Base-by-base conservation (phyloP, 2,797 vertebrate species). In the Staurois parvus region DNA sequence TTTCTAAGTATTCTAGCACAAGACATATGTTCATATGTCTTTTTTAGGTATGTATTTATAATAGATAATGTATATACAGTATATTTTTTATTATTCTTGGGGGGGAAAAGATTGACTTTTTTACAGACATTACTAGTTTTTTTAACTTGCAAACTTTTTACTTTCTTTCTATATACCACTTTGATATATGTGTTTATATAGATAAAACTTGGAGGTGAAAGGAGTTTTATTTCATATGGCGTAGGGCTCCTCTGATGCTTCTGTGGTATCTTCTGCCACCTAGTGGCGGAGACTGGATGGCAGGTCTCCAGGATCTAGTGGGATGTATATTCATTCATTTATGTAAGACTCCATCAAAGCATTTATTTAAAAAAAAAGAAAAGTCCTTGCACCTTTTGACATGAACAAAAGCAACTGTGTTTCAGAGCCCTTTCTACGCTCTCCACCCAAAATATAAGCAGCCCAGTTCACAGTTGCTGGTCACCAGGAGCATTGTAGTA, bases 191-290 rank as follows among this genome's bases (percentile, higher is more conserved):
- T 28, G 29, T 11, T 62, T 40, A 42, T 45, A 73, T 74, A 42
- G 26, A 67, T 4, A 32, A 17, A 26, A 37, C 3, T 7, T 67
- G 5, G 26, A 81, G 32, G 72, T 82, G 52, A 72, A 81, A 29
- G 24, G 62, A 15, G n/a, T 48, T 34, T 28, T 26, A 21, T 56
- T 34, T 56, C 8, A 42, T 79, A 40, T 68, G 56, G 56, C 19
- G 29, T 56, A n/a, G 37, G 37, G 68, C 26, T 79, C 40, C 29
- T 24, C 24, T 66, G 59, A 48, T 48, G 6, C 68, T 77, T 74
- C 72, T 72, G 67, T 12, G 59, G 85, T 79, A 59, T 87, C 29
- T 78, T 7, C 75, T 87, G 81, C 80, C 85, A 83, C 79, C 85
- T 87, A 83, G 79, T 83, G 85, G 76, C 73, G 13, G 7, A 59